Base-by-base conservation (phyloP, 2,797 vertebrate genomes). In the Girardinus metallicus region DNA sequence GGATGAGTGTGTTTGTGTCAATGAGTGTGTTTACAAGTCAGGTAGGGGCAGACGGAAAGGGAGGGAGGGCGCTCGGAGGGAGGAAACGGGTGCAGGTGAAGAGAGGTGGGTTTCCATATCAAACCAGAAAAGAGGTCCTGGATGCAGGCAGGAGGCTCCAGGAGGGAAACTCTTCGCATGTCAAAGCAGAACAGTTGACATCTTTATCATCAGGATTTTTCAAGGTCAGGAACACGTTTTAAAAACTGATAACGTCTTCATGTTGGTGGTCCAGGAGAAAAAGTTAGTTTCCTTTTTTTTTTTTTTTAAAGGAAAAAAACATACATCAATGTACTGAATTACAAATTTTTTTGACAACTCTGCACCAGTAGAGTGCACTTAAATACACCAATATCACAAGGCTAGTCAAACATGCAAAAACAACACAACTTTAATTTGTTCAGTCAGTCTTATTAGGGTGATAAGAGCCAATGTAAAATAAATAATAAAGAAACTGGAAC, bases 1-100 rank as follows among this genome's bases (percentile, higher is more conserved):
- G 73, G 75, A 84, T 81, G 85, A 80, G 83, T 78, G 86, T 84
- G 84, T 82, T 78, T 82, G 80, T 88, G 46, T 76, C 55, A 44
- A 72, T 74, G 82, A 73, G 83, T 85, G 86, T 90, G 88, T 89
- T 89, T 86, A 79, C 79, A 71, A 85, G 87, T 88, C 97, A 96
- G 96, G 94, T 95, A 92, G 81, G 93, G 96, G 94, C 96, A 96
- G 96, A 96, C 97, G 96, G 84, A 76, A 85, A 44, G 41, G 12
- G 23, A 15, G 26, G 55, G 26, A 10, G 53, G 8, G 53, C 51
- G 21, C 21, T 11, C 16, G 86, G 80, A 81, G 80, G 77, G 74
- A 74, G 44, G 83, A 82, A 82, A 72, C 73, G 44, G 80, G 79
- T 80, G 73, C 83, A 80, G 87, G 80, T 41, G 43, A 72, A 15